Percentiles rank a stretch among this genome's conserved stretches.
These are phyloP conservation scores for Drosophila funebris DNA, from an alignment of 1,140 invertebrate species.

Conservation along the genomic window DNA sequence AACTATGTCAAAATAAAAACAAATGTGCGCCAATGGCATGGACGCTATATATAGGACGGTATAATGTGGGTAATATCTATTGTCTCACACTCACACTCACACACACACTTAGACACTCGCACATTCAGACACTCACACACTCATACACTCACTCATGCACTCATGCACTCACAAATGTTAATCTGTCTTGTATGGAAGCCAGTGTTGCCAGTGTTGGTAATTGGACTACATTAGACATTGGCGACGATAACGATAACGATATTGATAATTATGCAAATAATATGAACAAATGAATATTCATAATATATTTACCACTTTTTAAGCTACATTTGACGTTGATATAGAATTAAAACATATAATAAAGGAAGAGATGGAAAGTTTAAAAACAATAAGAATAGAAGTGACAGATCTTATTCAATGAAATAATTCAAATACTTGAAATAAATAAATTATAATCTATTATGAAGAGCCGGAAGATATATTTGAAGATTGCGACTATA, in stretches of 20 bases:
- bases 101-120: conserved; percentile 4
- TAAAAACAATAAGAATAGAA: no score
- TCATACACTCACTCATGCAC: conserved; percentile 6
- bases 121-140: not conserved
- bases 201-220: conserved; percentile 4
- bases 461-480: no score
- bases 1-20: conserved; percentile 33
- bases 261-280: no score
- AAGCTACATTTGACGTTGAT: no score
- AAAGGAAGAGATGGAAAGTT: no score
- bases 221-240: not conserved
- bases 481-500: no score
- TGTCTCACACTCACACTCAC: not conserved
- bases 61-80: conserved; percentile 58
- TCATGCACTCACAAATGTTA: conserved; percentile 16
- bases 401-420: no score
- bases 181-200: conserved; percentile 4
- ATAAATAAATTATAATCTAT: no score
- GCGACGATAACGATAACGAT: not conserved
- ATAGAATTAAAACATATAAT: no score
- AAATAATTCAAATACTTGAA: no score
- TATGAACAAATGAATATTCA: no score
- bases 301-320: no score
- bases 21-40: conserved; percentile 60
- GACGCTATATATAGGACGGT: conserved; percentile 76